Percentiles rank a stretch among this genome's conserved stretches.
phyloP scores from a whole-genome alignment of 92 coral and sea anemone genomes.

The Epizoanthus stellaris region DNA sequence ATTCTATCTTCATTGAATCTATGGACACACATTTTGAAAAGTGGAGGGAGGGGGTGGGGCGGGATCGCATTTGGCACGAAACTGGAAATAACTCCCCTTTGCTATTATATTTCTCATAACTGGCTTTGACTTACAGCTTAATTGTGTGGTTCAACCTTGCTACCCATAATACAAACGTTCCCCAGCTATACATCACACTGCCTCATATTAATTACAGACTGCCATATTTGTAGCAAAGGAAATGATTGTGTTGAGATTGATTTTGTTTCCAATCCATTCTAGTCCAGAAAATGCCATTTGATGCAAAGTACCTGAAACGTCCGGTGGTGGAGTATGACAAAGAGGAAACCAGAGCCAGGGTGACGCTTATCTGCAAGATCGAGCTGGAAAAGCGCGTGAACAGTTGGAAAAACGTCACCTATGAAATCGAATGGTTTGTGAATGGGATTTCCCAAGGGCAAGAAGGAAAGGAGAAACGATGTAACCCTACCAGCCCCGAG shows the following conservation, averaged over 20 bases:
- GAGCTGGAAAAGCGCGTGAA: neutral
- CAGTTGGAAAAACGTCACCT: conserved; percentile 16
- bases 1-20: no score
- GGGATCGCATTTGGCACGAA: no score
- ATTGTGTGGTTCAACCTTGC: no score
- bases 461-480: neutral
- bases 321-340: conserved; percentile 20
- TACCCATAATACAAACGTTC: no score
- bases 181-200: no score
- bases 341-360: conserved; percentile 5
- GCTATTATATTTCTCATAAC: no score
- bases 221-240: neutral
- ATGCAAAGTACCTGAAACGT: conserved; percentile 11
- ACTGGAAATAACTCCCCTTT: no score
- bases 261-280: neutral
- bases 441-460: conserved; percentile 1
- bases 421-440: conserved; percentile 32
- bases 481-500: conserved; percentile 11
- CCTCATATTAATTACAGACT: no score
- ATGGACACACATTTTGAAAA: no score
- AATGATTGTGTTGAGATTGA: neutral
- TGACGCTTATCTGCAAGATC: conserved; percentile 25
- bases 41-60: no score
- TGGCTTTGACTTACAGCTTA: no score
- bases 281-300: conserved; percentile 39